phyloP scores from a whole-genome alignment of 1,140 invertebrate genomes.

The Pseudomyrmex sp. region DNA sequence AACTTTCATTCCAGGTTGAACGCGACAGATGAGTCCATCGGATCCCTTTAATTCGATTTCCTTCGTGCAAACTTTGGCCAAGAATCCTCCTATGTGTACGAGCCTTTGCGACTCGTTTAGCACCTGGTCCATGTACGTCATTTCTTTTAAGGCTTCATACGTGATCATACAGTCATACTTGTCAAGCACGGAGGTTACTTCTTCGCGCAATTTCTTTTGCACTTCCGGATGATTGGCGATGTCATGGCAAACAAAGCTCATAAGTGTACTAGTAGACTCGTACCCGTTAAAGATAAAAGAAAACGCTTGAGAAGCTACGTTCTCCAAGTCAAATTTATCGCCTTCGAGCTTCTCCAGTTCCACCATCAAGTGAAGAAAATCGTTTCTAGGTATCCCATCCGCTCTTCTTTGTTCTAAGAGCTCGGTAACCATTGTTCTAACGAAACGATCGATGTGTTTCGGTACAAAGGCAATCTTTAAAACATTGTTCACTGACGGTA shows the following conservation, averaged over 20 bases:
- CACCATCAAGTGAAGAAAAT: conserved; percentile 75
- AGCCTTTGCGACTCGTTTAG: too few relatives aligned
- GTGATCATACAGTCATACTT: conserved; percentile 84
- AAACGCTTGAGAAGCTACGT: conserved; percentile 84
- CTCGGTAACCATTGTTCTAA: conserved; percentile 62
- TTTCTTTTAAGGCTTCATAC: conserved; percentile 86
- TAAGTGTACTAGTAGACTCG: conserved; percentile 80
- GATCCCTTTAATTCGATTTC: too few relatives aligned
- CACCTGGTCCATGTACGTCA: conserved; percentile 30
- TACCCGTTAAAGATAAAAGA: conserved; percentile 87
- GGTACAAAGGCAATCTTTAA: neutral
- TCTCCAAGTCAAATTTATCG: conserved; percentile 66
- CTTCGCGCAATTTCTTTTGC: conserved; percentile 87
- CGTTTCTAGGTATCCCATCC: conserved; percentile 61
- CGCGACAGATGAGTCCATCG: too few relatives aligned
- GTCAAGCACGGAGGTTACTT: conserved; percentile 85
- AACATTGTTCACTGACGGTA: conserved; percentile 40
- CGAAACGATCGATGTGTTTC: neutral
- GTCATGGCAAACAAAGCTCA: conserved; percentile 87
- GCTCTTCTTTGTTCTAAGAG: conserved; percentile 65
- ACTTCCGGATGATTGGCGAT: conserved; percentile 88
- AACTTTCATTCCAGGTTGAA: too few relatives aligned
- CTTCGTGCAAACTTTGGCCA: too few relatives aligned
- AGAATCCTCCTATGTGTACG: too few relatives aligned
- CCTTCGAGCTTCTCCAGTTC: conserved; percentile 70